Percentiles rank a stretch among this genome's conserved stretches.
Conservation (phyloP, 37 sponge, comb jelly and placozoan species). For the Beroe ovata region DNA sequence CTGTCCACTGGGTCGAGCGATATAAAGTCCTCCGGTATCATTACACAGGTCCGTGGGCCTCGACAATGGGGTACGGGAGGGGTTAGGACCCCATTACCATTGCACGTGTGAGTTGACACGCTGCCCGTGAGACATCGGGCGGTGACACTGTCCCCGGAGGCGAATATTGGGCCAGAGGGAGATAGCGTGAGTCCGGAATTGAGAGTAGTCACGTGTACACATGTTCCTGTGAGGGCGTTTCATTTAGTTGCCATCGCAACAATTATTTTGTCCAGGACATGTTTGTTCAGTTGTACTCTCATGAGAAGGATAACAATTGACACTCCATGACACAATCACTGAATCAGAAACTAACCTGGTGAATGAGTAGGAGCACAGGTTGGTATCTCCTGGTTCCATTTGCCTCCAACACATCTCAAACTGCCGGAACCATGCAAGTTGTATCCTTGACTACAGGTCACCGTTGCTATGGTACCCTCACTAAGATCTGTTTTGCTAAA, state of each 20-base stretch:
- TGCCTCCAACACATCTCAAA: neutral
- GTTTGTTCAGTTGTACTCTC: too few relatives aligned
- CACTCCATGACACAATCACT: too few relatives aligned
- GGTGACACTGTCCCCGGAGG: neutral
- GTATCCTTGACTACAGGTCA: neutral
- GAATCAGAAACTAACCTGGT: too few relatives aligned
- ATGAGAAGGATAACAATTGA: too few relatives aligned
- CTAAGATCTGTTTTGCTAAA: constrained; percentile 46
- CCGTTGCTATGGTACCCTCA: constrained; percentile 11
- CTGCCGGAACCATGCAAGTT: neutral
- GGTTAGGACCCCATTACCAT: neutral
- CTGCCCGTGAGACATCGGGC: neutral
- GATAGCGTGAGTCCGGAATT: neutral
- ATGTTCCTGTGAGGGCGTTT: neutral
- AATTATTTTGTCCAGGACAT: too few relatives aligned
- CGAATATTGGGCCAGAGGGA: neutral
- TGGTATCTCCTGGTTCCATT: neutral
- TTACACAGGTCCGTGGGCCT: neutral
- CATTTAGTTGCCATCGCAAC: too few relatives aligned
- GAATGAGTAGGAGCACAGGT: neutral
- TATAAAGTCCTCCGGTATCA: neutral
- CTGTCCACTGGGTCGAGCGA: neutral
- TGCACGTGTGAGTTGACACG: neutral
- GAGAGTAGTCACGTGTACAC: neutral
- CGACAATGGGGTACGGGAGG: neutral